Evolutionary conservation across 2,113 vertebrate genomes (phyloP), one percentile per base, ranked within the genome.

Genomic region (Pholis gunnellus): DNA sequence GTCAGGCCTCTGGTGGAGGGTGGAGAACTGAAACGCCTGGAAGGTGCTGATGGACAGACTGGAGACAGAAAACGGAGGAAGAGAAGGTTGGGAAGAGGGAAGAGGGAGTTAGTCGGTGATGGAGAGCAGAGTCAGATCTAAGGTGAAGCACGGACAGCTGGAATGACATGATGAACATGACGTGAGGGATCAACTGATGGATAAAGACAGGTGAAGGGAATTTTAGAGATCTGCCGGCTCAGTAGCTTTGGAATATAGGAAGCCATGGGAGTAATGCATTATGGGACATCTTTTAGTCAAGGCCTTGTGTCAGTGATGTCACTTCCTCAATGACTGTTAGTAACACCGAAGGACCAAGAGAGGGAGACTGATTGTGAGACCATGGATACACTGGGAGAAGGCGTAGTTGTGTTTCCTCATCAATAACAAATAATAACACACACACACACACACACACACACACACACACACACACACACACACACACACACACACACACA

Each of bases 21-120:
- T 94, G 59, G 95, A 95, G 66, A 84, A 89, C 88, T 95, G 96
- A 88, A 97, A 96, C 20, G 92, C 92, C 65, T 94, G 87, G 82
- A 96, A 97, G 75, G 94, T 95, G 66, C 91, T 94, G 80, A 96
- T 94, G 83, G 95, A 91, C 72, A 95, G 88, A 77, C 96, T 97
- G 90, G 25, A 52, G 69, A 38, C 11, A 52, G 56, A 63, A 59
- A 78, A 50, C 25, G 56, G 7, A 63, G 25, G 48, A 34, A 63
- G 25, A 74, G 64, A 56, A 5, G 57, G 25, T 64, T 52, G 59
- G 40, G 77, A 27, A 52, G 14, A 40, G 10, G 31, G 27, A 17
- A n/a, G 42, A 7, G 48, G 69, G 64, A 54, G 72, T 83, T 25
- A 80, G 80, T 50, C 3, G 40, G 50, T 44, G 78, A 87, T 60